Conservation (phyloP, 2,888 invertebrate species). For the Mythimna albipuncta region DNA sequence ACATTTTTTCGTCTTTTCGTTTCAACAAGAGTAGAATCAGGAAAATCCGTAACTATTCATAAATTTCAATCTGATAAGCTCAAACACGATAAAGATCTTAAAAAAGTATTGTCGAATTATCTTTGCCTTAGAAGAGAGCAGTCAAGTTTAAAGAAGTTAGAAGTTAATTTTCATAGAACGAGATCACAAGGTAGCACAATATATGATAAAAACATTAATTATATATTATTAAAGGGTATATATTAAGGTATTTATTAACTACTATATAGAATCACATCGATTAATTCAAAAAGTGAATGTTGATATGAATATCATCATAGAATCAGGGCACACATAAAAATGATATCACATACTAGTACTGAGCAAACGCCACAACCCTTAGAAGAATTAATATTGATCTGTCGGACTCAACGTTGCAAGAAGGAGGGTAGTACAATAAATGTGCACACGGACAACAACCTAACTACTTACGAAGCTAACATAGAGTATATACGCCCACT, state of each 20-base stretch:
- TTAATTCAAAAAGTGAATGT: slow-evolving; percentile 67
- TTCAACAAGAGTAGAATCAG: slow-evolving; percentile 62
- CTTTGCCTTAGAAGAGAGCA: slow-evolving; percentile 77
- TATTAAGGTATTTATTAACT: slow-evolving; percentile 62
- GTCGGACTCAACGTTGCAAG: slow-evolving; percentile 15
- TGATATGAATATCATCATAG: slow-evolving; percentile 55
- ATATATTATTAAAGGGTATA: slow-evolving; percentile 65
- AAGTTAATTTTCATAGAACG: slow-evolving; percentile 70
- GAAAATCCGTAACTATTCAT: slow-evolving; percentile 55
- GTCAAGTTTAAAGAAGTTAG: slow-evolving; percentile 73
- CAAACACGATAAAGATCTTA: slow-evolving; percentile 72
- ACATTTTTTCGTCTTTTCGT: slow-evolving; percentile 57
- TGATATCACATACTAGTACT: slow-evolving; percentile 72
- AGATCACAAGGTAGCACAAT: slow-evolving; percentile 82
- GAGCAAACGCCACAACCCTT: slow-evolving; percentile 83
- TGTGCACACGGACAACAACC: slow-evolving; percentile 1
- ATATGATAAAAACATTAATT: slow-evolving; percentile 70
- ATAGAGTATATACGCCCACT: background rate
- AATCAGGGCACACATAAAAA: slow-evolving; percentile 66
- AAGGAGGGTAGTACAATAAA: background rate
- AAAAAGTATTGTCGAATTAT: slow-evolving; percentile 83
- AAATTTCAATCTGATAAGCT: slow-evolving; percentile 69
- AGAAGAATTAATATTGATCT: slow-evolving; percentile 64
- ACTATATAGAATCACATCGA: slow-evolving; percentile 73
- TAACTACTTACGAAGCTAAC: slow-evolving; percentile 19